Conservation (phyloP, 2,888 invertebrate genomes). For the Catotricha subobsoleta region DNA sequence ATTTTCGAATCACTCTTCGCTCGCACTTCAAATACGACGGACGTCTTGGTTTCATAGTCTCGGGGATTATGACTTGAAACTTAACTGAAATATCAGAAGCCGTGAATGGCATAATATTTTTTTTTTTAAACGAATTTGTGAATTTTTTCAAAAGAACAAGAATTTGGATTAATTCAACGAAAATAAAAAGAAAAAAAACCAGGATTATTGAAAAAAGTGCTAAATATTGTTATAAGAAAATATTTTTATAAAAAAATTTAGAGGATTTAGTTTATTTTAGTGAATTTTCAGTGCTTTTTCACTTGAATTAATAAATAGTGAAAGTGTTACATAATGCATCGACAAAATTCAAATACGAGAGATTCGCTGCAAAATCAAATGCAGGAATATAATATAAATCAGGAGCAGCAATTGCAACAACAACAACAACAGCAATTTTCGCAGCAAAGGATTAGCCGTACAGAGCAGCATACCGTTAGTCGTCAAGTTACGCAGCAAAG, state of each 20-base stretch:
- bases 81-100: constrained; percentile 10
- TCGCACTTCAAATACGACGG: constrained; percentile 85
- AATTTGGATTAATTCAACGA: constrained; percentile 1
- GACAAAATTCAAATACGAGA: constrained; percentile 40
- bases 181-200: neutral
- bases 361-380: constrained; percentile 28
- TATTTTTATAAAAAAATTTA: neutral
- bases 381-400: constrained; percentile 15
- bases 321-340: constrained; percentile 49
- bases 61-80: constrained; percentile 33
- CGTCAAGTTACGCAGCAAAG: constrained; percentile 59
- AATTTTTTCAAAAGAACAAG: constrained; percentile 1
- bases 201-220: neutral
- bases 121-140: constrained; percentile 1
- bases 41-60: constrained; percentile 54
- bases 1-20: constrained; percentile 52
- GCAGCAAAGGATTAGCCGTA: constrained; percentile 44
- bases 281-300: constrained; percentile 3
- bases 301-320: neutral
- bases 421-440: constrained; percentile 32
- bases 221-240: neutral
- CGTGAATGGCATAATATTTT: constrained; percentile 2
- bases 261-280: neutral
- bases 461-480: constrained; percentile 55
- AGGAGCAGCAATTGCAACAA: constrained; percentile 22